Conservation (phyloP, 2,113 vertebrate species). For the Zosterops lateralis region DNA sequence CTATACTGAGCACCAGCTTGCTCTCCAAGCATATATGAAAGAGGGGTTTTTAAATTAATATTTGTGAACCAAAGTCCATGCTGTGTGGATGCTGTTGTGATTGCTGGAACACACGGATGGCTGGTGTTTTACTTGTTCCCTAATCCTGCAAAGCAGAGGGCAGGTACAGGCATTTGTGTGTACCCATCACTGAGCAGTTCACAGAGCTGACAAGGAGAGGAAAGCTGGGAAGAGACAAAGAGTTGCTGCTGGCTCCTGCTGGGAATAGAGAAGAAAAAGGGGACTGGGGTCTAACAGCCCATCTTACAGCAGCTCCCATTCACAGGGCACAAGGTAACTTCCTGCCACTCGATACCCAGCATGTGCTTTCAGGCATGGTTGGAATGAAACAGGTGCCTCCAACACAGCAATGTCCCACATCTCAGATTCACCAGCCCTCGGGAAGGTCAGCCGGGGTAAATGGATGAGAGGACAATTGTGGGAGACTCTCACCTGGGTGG, state of each 20-base stretch:
- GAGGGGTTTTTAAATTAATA: not conserved
- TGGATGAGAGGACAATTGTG: accelerated
- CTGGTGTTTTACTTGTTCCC: not conserved
- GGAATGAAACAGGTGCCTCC: not conserved
- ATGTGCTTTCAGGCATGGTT: not conserved
- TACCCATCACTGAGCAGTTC: not conserved
- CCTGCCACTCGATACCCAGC: not conserved
- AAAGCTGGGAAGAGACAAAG: not conserved
- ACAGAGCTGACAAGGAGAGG: not conserved
- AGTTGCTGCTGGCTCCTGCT: not conserved
- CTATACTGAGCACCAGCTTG: not conserved
- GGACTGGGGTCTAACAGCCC: not conserved
- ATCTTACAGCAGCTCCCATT: not conserved
- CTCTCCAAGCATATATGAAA: not conserved
- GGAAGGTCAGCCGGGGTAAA: not conserved
- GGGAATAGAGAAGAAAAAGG: not conserved
- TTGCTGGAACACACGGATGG: not conserved
- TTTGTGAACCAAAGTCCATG: not conserved
- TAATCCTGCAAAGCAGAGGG: not conserved
- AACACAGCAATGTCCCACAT: not conserved
- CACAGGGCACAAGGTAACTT: not conserved
- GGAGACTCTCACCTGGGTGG: not conserved
- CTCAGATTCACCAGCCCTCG: not conserved
- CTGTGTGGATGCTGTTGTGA: not conserved
- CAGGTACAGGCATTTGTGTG: not conserved